Evolutionary conservation across 2,797 vertebrate species (phyloP), one percentile per base, ranked within the genome.

Genomic region (Protonibea diacanthus): DNA sequence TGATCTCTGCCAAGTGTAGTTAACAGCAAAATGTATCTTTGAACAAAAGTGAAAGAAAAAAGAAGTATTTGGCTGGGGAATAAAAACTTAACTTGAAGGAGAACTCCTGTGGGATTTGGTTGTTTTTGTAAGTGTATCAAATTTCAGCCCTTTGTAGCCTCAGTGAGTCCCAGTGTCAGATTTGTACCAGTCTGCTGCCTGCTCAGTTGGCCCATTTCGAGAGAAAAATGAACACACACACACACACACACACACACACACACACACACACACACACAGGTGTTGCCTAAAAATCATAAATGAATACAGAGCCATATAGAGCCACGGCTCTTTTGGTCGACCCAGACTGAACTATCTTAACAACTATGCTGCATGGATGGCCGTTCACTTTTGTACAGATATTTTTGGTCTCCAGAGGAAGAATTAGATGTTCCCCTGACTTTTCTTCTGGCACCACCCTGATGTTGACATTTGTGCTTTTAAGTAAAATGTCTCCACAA

Each of bases 61-160:
- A 29, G 27, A 71, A 49, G 48, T 71, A 40, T 82, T 84, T 83
- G 63, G 63, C 74, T 48, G 33, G 72, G 77, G 76, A 77, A 89
- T 84, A 56, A 77, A 76, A 81, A 64, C 60, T 79, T 71, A 86
- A 79, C 65, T 85, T 78, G 82, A 76, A 87, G 81, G 65, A 81
- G 57, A 83, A 72, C 75, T 87, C 83, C 71, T 51, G 60, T 73
- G 78, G 82, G 82, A 85, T 78, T 85, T 55, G 11, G 40, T 57
- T 84, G 72, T 82, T 85, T 88, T 88, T 88, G 60, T 63, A 78
- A 73, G 62, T 83, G 52, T 76, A 80, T 89, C 62, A 85, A 29
- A 81, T 88, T 82, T 80, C 68, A 83, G 53, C 27, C 71, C 69
- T 80, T 83, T 88, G 84, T 85, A 78, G 82, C 88, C 63, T 75